Evolutionary conservation across 2,797 vertebrate genomes (phyloP), one percentile per base, ranked within the genome.

Genomic region (Natrix natrix): DNA sequence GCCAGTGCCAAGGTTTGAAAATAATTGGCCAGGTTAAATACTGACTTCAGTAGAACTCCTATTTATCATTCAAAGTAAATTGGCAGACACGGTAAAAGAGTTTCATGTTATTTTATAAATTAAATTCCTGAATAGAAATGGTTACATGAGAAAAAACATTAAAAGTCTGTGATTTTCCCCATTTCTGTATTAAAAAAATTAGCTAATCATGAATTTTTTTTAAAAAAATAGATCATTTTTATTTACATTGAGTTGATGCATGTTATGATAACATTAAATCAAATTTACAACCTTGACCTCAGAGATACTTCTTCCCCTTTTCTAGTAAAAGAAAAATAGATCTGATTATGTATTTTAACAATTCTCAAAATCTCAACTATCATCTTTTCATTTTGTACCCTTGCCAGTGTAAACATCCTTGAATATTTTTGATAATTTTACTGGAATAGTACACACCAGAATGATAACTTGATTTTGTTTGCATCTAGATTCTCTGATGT

Each of bases 51-150:
- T 89, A 87, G 1, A 91, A 59, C 48, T 37, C 60, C 69, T 93
- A 91, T 86, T 88, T 5, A 90, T 95, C 66, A 92, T 86, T 91
- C 94, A 93, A 0, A 20, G n/a, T 17, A 91, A 87, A 61, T 24
- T 56, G 94, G 12, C 6, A n/a, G 24, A 8, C 28, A 83, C 83
- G 13, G 8, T 59, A 54, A 28, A 4, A 56, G 37, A 57, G n/a
- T 2, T 43, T 6, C 74, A 12, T 24, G 8, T 83, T 0, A 3
- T 6, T 60, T 1, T 2, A 10, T 52, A 14, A 20, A 83, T 83
- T 24, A 83, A 8, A 17, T 86, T 22, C 28, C 37, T 24, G 56
- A 83, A 28, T 43, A 52, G 69, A 57, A 90, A 90, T 57, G 26
- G 14, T 43, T 78, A 74, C 1, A 3, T 37, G 69, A 74, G 17